phyloP scores from a whole-genome alignment of 2,113 vertebrate genomes.

The Suncus etruscus region DNA sequence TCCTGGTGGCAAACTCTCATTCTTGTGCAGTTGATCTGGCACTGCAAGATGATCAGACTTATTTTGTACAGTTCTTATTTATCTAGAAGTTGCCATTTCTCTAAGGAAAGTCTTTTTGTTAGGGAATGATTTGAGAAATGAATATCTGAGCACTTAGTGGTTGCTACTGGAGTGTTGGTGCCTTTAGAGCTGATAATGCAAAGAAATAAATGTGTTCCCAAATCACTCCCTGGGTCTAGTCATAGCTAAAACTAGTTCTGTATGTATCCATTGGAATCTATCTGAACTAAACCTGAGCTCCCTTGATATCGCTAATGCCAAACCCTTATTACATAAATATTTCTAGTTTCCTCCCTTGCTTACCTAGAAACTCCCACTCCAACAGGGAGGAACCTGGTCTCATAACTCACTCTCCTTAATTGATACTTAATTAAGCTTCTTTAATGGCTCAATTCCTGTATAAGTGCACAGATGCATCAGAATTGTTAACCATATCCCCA shows the following conservation, averaged over 20 bases:
- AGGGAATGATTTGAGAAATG: neutral
- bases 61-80: neutral
- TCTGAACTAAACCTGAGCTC: neutral
- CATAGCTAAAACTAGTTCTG: slow-evolving; percentile 10
- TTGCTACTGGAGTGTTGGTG: neutral
- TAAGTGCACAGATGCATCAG: neutral
- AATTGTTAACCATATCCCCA: neutral
- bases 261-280: neutral
- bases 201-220: neutral
- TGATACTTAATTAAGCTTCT: too few relatives aligned
- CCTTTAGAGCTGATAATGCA: neutral
- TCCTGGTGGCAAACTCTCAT: neutral
- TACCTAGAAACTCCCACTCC: neutral
- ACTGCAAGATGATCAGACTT: neutral
- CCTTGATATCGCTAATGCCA: neutral
- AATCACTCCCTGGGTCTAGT: neutral
- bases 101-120: neutral
- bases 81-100: slow-evolving; percentile 15
- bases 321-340: neutral
- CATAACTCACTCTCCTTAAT: neutral
- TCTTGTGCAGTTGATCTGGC: neutral
- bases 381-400: neutral
- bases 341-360: slow-evolving; percentile 7
- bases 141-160: neutral
- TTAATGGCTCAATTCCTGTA: neutral